These are phyloP conservation scores for Schizothorax lantsangensis DNA, from an alignment of 2,797 vertebrate species.

Conservation along the genomic window DNA sequence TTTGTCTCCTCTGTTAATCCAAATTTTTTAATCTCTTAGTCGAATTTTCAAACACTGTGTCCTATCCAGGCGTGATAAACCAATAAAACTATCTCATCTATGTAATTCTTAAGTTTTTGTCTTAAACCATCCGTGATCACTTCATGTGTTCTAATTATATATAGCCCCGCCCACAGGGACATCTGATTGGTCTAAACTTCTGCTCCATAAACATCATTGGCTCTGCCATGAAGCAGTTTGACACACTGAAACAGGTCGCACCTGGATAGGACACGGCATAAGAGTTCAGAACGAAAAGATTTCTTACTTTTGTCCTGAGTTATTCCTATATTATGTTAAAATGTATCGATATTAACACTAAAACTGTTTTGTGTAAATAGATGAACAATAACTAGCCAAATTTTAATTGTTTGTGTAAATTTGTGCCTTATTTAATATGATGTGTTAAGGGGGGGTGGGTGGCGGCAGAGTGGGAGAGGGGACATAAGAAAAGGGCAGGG, in stretches of 20 bases:
- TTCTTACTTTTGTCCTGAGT: slow-evolving; percentile 47
- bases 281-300: slow-evolving; percentile 33
- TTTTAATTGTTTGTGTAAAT: slow-evolving; percentile 88
- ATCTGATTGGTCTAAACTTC: neutral
- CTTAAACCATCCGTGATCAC: neutral
- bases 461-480: slow-evolving; percentile 62
- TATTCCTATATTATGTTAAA: slow-evolving; percentile 52
- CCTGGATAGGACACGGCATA: neutral
- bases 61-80: neutral
- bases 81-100: neutral
- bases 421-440: slow-evolving; percentile 90
- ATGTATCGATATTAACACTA: slow-evolving; percentile 78
- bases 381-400: slow-evolving; percentile 87
- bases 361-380: slow-evolving; percentile 86
- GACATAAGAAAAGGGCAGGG: slow-evolving; percentile 72
- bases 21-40: neutral
- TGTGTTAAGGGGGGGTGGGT: slow-evolving; percentile 71
- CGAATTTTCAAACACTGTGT: neutral
- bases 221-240: neutral
- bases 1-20: neutral
- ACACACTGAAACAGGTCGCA: neutral
- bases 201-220: neutral
- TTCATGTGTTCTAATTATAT: neutral
- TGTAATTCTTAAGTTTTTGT: neutral
- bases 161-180: neutral